Base-by-base conservation (phyloP, 1,140 invertebrate genomes). In the Drosophila lacteicornis region DNA sequence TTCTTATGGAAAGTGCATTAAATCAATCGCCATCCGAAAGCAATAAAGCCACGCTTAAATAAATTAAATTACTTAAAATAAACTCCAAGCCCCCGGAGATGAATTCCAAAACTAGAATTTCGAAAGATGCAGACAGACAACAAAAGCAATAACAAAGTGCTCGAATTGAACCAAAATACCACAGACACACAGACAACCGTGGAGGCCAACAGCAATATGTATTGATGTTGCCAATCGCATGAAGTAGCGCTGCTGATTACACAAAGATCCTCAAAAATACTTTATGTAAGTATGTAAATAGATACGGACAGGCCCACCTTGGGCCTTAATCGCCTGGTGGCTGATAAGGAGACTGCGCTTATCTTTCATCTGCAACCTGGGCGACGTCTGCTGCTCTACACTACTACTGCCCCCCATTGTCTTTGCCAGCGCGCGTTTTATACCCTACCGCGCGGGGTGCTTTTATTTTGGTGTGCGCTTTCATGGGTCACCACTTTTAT, bases 81-180 rank as follows among this genome's bases (percentile, higher is more conserved):
- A 33, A 17, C 45, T 33, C 4, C 6, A n/a, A 9, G 3, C 4
- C 12, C 30, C 13, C 13, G 27, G 15, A 65, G 30, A 65, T 15
- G 3, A 30, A n/a, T 33, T 55, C 36, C 55, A 47, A 19, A 46
- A 25, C 27, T 71, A 27, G 8, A 36, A 49, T 70, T 49, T 36
- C 55, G 40, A 68, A 67, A 75, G 38, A 73, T 75, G 82, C 82
- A 75, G 42, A 80, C 53, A 61, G 71, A 90, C 68, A 84, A 69
- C 79, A 77, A 85, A 82, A 90, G 81, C 85, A 88, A 90, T 90
- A 85, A 85, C 79, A 90, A 88, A 74, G 81, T 82, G 85, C 79
- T 85, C 61, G 70, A 76, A 85, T 80, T 61, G 70, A 73, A 90
- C 68, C 81, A 90, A 90, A 90, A 90, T 90, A 90, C 17, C 17